Conservation (phyloP, 2,888 invertebrate genomes). For the Nomada ruficornis region DNA sequence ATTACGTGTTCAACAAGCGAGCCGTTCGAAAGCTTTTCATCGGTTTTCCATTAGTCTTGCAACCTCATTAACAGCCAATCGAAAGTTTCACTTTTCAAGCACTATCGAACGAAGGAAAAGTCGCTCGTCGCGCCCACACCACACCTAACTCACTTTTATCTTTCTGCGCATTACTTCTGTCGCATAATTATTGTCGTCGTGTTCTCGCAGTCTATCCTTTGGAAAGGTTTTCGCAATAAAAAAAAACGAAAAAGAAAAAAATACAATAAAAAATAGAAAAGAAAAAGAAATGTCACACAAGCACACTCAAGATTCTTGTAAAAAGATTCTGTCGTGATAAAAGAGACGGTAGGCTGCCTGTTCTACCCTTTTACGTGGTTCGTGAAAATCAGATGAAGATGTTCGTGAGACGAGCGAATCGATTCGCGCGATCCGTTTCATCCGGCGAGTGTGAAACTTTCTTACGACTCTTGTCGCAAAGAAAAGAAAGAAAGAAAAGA, state of each 20-base stretch:
- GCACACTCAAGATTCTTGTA: background rate
- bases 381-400: constrained; percentile 7
- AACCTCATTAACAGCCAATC: background rate
- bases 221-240: constrained; percentile 48
- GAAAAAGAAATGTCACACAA: background rate
- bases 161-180: constrained; percentile 57
- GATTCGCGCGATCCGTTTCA: background rate
- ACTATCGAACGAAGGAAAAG: background rate
- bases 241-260: background rate
- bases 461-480: constrained; percentile 24
- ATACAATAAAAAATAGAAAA: too few species aligned
- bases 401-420: constrained; percentile 4
- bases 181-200: constrained; percentile 63
- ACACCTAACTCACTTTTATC: constrained; percentile 40
- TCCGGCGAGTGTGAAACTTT: background rate
- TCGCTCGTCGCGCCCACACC: constrained; percentile 4
- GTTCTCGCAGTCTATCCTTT: constrained; percentile 49
- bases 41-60: background rate
- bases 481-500: background rate
- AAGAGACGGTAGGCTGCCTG: constrained; percentile 53
- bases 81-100: constrained; percentile 39
- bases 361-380: constrained; percentile 30
- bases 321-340: constrained; percentile 47
- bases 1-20: background rate
- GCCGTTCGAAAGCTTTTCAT: background rate